These are phyloP conservation scores for Baryphthengus martii DNA, from an alignment of 2,113 vertebrate species.

Conservation along the genomic window DNA sequence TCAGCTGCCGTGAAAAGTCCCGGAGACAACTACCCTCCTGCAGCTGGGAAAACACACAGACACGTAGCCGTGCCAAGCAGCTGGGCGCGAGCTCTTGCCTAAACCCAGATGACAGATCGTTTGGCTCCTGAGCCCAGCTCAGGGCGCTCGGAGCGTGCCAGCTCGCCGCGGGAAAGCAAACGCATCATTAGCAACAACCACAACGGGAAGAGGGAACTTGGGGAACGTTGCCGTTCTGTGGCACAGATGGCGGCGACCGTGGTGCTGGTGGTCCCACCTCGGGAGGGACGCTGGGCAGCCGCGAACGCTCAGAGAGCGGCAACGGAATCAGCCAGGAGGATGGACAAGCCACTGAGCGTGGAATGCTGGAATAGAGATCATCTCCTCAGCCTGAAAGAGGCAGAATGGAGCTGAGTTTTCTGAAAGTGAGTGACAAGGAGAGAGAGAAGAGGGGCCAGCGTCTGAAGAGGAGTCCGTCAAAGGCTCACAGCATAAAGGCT, in stretches of 20 bases:
- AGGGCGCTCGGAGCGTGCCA: not conserved
- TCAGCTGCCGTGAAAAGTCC: not conserved
- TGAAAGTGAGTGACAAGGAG: not conserved
- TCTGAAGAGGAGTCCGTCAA: too few relatives aligned
- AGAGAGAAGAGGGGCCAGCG: not conserved
- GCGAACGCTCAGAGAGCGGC: not conserved
- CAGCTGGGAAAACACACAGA: not conserved
- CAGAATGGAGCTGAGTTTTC: not conserved
- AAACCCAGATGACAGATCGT: not conserved
- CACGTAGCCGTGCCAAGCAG: not conserved
- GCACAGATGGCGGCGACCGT: rapidly evolving
- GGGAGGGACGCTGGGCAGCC: not conserved
- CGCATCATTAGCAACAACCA: not conserved
- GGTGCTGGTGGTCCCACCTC: rapidly evolving
- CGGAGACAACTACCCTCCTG: not conserved
- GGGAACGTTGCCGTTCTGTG: rapidly evolving
- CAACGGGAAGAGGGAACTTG: not conserved
- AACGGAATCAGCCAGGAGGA: not conserved
- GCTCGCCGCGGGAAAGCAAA: not conserved
- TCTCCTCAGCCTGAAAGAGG: not conserved
- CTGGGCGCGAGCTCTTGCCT: not conserved
- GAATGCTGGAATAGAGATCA: not conserved
- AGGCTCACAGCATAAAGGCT: not conserved
- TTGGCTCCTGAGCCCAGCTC: not conserved
- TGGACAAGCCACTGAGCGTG: not conserved